Percentiles rank a stretch among this genome's conserved stretches.
Evolutionary conservation across 2,113 vertebrate genomes (phyloP).

Genomic region (Aramus guarauna): DNA sequence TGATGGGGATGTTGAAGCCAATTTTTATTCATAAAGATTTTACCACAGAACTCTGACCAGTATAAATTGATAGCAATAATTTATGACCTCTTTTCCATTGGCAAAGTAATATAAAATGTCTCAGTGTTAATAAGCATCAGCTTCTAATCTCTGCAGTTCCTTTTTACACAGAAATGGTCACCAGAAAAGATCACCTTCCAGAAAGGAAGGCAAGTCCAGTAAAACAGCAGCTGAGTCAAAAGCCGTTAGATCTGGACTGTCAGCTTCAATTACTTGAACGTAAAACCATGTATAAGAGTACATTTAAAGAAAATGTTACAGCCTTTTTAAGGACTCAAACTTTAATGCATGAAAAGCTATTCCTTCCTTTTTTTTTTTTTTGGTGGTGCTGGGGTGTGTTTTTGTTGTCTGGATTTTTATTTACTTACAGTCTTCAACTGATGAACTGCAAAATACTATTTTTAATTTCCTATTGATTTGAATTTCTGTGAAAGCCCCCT

Average conservation of each 20-base stretch:
- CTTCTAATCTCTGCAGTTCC: not conserved
- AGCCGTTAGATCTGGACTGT: not conserved
- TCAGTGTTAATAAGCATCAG: not conserved
- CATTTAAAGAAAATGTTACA: not conserved
- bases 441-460: not conserved
- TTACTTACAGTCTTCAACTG: not conserved
- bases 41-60: not conserved
- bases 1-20: accelerated
- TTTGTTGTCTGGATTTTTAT: not conserved
- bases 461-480: not conserved
- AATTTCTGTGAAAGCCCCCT: not conserved
- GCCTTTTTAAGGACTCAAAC: not conserved
- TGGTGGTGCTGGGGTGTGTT: too few species aligned
- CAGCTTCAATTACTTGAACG: not conserved
- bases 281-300: not conserved
- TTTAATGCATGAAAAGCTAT: not conserved
- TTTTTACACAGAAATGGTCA: not conserved
- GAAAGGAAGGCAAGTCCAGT: not conserved
- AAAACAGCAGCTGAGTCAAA: not conserved
- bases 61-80: not conserved
- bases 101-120: not conserved
- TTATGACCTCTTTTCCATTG: not conserved
- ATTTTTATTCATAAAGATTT: not conserved
- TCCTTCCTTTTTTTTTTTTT: not conserved
- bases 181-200: not conserved